Evolutionary conservation across 2,113 vertebrate species (phyloP), one percentile per base, ranked within the genome.

Genomic region (Physeter macrocephalus): DNA sequence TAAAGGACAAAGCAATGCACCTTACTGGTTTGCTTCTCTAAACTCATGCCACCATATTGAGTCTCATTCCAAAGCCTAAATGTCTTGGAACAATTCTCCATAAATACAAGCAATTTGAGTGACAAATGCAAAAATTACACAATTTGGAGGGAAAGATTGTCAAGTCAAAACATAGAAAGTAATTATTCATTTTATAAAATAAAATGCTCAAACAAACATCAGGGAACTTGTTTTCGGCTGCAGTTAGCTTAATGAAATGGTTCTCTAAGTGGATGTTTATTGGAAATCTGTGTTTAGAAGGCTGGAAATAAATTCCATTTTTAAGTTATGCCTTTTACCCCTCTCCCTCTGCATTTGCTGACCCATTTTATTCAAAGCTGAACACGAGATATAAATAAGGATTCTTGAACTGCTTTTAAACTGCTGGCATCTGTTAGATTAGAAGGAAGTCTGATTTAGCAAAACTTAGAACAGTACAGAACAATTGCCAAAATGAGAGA

Each of bases 181-280:
- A 97, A 78, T 89, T 91, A 96, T 92, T 97, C 97, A 91, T 94
- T 93, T 86, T 92, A 86, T 86, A 87, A 95, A 97, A 97, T 92
- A 95, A 97, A 96, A 94, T 88, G 43, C 96, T 98, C 96, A 89
- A 57, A 97, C 97, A 94, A 98, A 97, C 95, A 87, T 96, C 67
- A 94, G 96, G 29, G 95, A 97, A 95, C 96, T 94, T 97, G 49
- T 80, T 96, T 87, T 81, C 72, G 15, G 93, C 89, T 23, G 75
- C 85, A 69, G 94, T 96, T 94, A 97, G 88, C 94, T 97, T 98
- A 98, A 98, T 66, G 43, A 95, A 97, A 97, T 82, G 96, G 93
- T 98, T 96, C 95, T 97, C 81, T 98, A 66, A 97, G 95, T 72
- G 95, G 90, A 96, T 94, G 96, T 97, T 98, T 97, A 98, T 97